Evolutionary conservation across 2,797 vertebrate genomes (phyloP), one percentile per base, ranked within the genome.

Genomic region (Gymnothorax javanicus): DNA sequence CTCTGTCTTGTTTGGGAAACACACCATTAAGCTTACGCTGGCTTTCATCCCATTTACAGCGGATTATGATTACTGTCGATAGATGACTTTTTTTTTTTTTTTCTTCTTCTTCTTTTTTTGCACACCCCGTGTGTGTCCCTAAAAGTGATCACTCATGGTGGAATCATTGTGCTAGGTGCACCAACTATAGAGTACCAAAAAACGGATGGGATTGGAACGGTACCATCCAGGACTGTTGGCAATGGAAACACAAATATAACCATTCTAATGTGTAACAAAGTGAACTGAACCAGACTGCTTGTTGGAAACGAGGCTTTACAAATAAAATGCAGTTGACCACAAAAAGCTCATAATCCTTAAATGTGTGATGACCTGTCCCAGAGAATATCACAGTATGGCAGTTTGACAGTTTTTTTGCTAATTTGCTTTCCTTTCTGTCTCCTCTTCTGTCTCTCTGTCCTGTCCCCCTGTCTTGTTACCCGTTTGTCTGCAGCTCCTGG

Each of bases 401-500:
- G 9, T n/a, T 12, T 67, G 20, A 67, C 20, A 67, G 33, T n/a
- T 67, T 67, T n/a, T n/a, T n/a, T 67, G 23, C 23, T 67, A 15
- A 62, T 62, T 62, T 62, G 60, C 89, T 58, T 56, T 69, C 57
- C 25, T 6, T 15, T 59, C 17, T 90, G 85, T 90, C 86, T 88
- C 90, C 87, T 91, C 87, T 75, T 88, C 90, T 87, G 85, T 88
- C 83, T 85, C 64, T 81, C 43, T n/a, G 52, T 7, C 83, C 71
- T 33, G 33, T 79, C 17, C 27, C 84, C 81, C 89, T 86, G 79
- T 89, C 23, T 54, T n/a, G 17, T 13, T 73, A 15, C 43, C 9
- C 84, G 2, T 9, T 27, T 59, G 33, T 83, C 90, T 92, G 23
- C 91, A 99, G 98, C 93, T 99, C 54, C 92, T 99, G 90, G 98